Evolutionary conservation across 1,140 invertebrate species (phyloP).

Genomic region (Formica exsecta): DNA sequence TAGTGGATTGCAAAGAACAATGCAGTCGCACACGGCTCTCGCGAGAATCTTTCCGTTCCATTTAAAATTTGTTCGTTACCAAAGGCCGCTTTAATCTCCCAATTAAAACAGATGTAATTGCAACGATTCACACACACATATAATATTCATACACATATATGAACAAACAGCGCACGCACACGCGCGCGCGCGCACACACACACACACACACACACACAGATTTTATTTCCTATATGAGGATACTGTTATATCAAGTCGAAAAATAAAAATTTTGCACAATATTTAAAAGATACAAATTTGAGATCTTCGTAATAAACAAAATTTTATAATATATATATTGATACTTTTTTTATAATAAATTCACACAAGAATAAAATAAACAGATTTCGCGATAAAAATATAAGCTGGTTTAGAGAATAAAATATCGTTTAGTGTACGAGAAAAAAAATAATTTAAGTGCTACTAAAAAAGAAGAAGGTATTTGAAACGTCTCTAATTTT

Average conservation of each 20-base stretch:
- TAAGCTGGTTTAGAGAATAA: neutral
- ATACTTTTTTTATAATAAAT: neutral
- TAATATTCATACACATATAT: too few species aligned
- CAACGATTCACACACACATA: neutral
- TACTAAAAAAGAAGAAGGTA: neutral
- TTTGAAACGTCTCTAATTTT: neutral
- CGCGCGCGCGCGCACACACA: too few species aligned
- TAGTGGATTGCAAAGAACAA: slow-evolving; percentile 28
- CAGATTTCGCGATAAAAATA: neutral
- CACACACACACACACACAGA: too few species aligned
- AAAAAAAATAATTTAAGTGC: neutral
- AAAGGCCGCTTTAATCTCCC: slow-evolving; percentile 18
- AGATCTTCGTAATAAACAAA: neutral
- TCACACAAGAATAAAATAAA: neutral
- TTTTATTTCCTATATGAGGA: neutral
- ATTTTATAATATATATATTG: neutral
- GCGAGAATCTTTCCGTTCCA: slow-evolving; percentile 20
- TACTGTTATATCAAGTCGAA: slow-evolving; percentile 1
- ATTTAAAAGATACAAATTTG: neutral
- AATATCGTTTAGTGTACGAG: too few species aligned
- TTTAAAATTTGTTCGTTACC: slow-evolving; percentile 30
- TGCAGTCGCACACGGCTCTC: neutral
- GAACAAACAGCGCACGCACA: too few species aligned
- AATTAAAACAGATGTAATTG: slow-evolving; percentile 26
- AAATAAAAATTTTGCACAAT: slow-evolving; percentile 8